A percentile compares a stretch with the other conserved stretches of the same genome.
Evolutionary conservation across 1,140 invertebrate species (phyloP).

Genomic region (Gonatopus flavifemur): DNA sequence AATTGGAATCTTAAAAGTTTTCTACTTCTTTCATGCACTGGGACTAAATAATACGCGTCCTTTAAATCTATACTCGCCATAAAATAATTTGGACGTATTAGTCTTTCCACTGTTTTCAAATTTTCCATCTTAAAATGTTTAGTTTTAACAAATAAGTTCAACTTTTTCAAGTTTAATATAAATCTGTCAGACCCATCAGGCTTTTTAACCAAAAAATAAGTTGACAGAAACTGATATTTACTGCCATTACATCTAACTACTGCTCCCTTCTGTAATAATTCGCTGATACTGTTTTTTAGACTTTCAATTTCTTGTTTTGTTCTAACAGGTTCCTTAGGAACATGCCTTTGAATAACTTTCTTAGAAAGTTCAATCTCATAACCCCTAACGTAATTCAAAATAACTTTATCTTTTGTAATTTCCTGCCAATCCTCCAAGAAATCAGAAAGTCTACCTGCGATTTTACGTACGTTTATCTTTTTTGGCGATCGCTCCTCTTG

Average conservation of each 20-base stretch:
- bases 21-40: conserved; percentile 9
- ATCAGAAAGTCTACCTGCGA: neutral
- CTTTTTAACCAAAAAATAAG: conserved; percentile 25
- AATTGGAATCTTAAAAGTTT: conserved; percentile 26
- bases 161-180: conserved; percentile 29
- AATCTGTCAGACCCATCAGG: conserved; percentile 21
- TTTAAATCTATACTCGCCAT: conserved; percentile 11
- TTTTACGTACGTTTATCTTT: too few species aligned
- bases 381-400: too few species aligned
- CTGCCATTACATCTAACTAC: too few species aligned
- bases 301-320: too few species aligned
- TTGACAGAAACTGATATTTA: conserved; percentile 1
- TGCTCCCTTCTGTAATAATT: too few species aligned
- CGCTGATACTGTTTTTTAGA: too few species aligned
- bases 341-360: too few species aligned
- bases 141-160: conserved; percentile 35
- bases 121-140: conserved; percentile 36
- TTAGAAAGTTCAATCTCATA: too few species aligned
- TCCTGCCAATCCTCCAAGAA: neutral
- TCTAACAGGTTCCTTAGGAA: too few species aligned
- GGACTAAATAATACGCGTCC: conserved; percentile 10
- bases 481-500: too few species aligned
- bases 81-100: conserved; percentile 12
- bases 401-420: too few species aligned
- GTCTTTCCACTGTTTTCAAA: conserved; percentile 6